Conservation (phyloP, 2,888 invertebrate genomes). For the Drosophila pseudotakahashii region DNA sequence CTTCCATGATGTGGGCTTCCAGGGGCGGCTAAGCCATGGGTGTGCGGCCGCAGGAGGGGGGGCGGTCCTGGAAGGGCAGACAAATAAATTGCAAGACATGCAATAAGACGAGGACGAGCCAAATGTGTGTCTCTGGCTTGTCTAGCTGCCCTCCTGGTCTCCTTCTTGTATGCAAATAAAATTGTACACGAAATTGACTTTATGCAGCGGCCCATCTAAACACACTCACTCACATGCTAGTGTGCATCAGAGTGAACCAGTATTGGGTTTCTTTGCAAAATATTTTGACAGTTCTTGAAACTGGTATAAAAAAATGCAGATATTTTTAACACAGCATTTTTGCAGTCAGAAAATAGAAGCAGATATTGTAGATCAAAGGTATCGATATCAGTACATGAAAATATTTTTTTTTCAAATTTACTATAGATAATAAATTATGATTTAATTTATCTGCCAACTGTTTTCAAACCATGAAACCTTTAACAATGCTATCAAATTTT, state of each 20-base stretch:
- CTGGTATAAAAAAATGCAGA: neutral
- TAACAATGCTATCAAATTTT: no score
- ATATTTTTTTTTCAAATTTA: no score
- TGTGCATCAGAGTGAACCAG: slow-evolving; percentile 17
- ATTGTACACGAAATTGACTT: slow-evolving; percentile 79
- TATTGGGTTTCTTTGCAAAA: neutral
- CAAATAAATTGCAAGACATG: slow-evolving; percentile 80
- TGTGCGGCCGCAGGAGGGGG: slow-evolving; percentile 5
- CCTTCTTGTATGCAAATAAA: slow-evolving; percentile 72
- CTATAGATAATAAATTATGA: no score
- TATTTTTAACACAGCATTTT: no score
- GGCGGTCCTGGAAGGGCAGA: slow-evolving; percentile 45
- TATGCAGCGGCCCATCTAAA: slow-evolving; percentile 31
- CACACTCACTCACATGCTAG: neutral
- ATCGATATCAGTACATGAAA: no score
- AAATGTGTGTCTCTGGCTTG: slow-evolving; percentile 55
- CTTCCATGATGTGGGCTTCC: slow-evolving; percentile 17
- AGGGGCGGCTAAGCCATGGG: neutral
- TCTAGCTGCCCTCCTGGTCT: slow-evolving; percentile 30
- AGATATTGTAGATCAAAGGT: no score
- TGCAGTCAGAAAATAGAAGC: no score
- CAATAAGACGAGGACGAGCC: slow-evolving; percentile 72
- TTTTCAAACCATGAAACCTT: no score
- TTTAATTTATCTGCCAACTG: no score
- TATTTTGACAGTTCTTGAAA: neutral